These are phyloP conservation scores for Rhinogobius similis DNA, from an alignment of 2,113 vertebrate species.

Conservation along the genomic window DNA sequence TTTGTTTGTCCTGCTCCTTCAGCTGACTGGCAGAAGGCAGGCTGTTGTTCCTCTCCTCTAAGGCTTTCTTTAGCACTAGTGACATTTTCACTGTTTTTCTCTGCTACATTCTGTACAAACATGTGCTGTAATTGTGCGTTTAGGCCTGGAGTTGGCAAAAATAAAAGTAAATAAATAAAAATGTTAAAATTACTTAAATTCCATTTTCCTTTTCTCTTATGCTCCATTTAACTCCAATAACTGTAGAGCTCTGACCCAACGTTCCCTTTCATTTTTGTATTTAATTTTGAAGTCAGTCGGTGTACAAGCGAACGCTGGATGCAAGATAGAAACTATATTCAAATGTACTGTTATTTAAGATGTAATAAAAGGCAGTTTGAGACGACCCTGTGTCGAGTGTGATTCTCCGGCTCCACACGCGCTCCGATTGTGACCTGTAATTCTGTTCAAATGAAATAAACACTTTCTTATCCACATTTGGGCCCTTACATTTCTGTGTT, in stretches of 20 bases:
- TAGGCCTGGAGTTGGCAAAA: conserved; percentile 94
- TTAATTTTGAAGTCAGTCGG: conserved; percentile 99
- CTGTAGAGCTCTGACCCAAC: conserved; percentile 90
- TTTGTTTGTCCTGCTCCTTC: conserved; percentile 66
- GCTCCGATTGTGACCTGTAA: conserved; percentile 67
- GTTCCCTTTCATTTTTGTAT: conserved; percentile 96
- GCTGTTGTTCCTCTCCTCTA: conserved; percentile 83
- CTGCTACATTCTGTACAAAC: conserved; percentile 89
- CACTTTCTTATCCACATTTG: conserved; percentile 67
- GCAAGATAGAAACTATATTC: conserved; percentile 99
- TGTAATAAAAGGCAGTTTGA: conserved; percentile 99
- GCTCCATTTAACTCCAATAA: conserved; percentile 79
- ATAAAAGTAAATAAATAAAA: conserved; percentile 70
- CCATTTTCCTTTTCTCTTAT: conserved; percentile 76
- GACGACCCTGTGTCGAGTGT: conserved; percentile 83
- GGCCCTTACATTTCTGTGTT: conserved; percentile 22
- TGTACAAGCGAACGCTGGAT: conserved; percentile 99
- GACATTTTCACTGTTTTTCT: conserved; percentile 81
- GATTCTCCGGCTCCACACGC: conserved; percentile 64
- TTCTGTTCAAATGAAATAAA: conserved; percentile 74
- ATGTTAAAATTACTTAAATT: conserved; percentile 75
- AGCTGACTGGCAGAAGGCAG: conserved; percentile 82
- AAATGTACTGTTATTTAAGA: conserved; percentile 99
- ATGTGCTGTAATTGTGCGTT: conserved; percentile 92
- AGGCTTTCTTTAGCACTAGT: conserved; percentile 87